phyloP scores from a whole-genome alignment of 2,888 invertebrate species.

The Chaitophorus viminalis region DNA sequence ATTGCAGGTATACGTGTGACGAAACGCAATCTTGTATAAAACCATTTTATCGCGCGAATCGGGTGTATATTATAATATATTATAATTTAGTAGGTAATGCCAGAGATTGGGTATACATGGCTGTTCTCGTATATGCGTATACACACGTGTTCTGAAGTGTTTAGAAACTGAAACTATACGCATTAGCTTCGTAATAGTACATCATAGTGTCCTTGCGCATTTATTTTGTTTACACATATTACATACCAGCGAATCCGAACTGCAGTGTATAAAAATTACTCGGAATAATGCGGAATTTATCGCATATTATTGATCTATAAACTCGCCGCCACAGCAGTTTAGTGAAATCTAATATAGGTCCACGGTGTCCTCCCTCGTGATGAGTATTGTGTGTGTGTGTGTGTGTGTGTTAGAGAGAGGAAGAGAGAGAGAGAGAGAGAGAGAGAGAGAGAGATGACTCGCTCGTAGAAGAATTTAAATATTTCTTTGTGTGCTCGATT shows the following conservation, averaged over 20 bases:
- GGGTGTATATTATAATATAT: too few relatives aligned
- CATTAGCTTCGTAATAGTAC: too few relatives aligned
- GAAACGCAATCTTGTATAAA: not conserved
- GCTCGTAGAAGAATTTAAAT: conserved; percentile 37
- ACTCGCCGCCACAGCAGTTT: not conserved
- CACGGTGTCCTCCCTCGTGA: not conserved
- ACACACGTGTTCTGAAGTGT: too few relatives aligned
- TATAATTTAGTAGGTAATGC: too few relatives aligned
- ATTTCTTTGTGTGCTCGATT: conserved; percentile 36
- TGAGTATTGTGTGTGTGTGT: not conserved
- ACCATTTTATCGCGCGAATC: not conserved
- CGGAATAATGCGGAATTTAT: not conserved
- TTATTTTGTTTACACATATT: not conserved
- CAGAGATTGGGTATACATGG: too few relatives aligned
- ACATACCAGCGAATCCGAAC: not conserved
- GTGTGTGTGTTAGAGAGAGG: not conserved
- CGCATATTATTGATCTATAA: not conserved
- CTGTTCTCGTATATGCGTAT: too few relatives aligned
- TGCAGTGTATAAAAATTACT: not conserved
- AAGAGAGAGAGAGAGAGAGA: too few relatives aligned
- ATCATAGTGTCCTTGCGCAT: too few relatives aligned
- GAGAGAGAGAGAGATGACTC: not conserved
- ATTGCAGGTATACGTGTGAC: not conserved
- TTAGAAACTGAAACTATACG: too few relatives aligned
- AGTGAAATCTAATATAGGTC: not conserved